Evolutionary conservation across 2,888 invertebrate species (phyloP), one percentile per base, ranked within the genome.

Genomic region (Augiades crinisus): DNA sequence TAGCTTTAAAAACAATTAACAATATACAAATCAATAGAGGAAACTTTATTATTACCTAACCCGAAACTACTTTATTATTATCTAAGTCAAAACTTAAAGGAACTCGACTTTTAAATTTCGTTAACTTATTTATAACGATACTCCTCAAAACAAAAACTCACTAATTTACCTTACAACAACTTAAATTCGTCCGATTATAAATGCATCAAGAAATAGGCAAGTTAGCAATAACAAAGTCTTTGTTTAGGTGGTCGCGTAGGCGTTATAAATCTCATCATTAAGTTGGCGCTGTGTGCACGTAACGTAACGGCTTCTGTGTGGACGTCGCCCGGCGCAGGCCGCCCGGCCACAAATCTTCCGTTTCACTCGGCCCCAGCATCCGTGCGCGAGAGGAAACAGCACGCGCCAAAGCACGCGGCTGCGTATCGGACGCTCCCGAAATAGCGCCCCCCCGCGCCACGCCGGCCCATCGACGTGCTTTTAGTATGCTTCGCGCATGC

Each of bases 401-500:
- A 87, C 86, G 88, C 81, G 79, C 74, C 83, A 88, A 78, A 88
- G 88, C 88, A 88, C 88, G 88, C 88, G 88, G 76, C 88, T 87
- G 87, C 87, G 88, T 88, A 77, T 81, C 84, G 87, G 85, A 86
- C 79, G 87, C 86, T 88, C 87, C 88, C 86, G 86, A 87, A 87
- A 87, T 87, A 88, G 84, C 81, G 73, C 72, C 86, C 86, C 82
- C 80, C 77, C 81, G 77, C 79, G 72, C 74, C 75, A 72, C 70
- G 70, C 76, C 76, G 78, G 75, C 72, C 82, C 85, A 88, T 86
- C 87, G 88, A 87, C 89, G 88, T 89, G 89, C 89, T 89, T 88
- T 89, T 89, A 89, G 89, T 89, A 86, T 89, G 89, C 89, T 89
- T 85, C 88, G 88, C 89, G 89, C 89, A 88, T 89, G 89, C 89